phyloP scores from a whole-genome alignment of 2,888 invertebrate species.

The Leucophenga montana region DNA sequence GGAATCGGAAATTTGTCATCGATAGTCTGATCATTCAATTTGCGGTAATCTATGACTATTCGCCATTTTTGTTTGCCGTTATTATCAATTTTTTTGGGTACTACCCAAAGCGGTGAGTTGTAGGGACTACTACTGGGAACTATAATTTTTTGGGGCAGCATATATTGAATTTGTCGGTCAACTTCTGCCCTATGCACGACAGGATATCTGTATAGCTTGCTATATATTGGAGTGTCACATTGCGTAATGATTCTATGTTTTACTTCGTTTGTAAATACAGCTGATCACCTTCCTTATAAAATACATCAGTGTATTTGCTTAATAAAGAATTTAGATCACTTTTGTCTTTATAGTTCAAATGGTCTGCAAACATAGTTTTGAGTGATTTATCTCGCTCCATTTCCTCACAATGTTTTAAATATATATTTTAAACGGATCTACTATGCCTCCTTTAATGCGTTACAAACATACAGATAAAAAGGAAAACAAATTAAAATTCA shows the following conservation, averaged over 20 bases:
- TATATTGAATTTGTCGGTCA: constrained; percentile 35
- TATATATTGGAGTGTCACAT: constrained; percentile 32
- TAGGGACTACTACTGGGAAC: constrained; percentile 46
- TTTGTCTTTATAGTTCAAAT: too few species aligned
- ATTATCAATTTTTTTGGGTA: constrained; percentile 42
- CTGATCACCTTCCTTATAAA: too few species aligned
- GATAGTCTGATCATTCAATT: constrained; percentile 17
- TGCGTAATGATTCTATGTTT: not conserved
- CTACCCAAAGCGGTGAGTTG: constrained; percentile 48
- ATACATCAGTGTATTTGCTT: not conserved
- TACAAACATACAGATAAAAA: too few species aligned
- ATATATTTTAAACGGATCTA: too few species aligned
- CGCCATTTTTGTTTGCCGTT: constrained; percentile 30
- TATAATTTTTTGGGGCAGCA: constrained; percentile 47
- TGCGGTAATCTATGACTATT: constrained; percentile 23
- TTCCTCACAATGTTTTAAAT: too few species aligned
- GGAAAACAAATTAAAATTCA: too few species aligned
- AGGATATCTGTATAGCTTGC: constrained; percentile 37
- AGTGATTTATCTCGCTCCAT: too few species aligned
- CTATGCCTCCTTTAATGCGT: too few species aligned
- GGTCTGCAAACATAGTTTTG: too few species aligned
- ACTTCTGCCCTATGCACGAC: constrained; percentile 38
- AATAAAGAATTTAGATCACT: too few species aligned
- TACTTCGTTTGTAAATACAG: not conserved
- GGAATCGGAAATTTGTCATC: constrained; percentile 41